Base-by-base conservation (phyloP, 2,797 vertebrate species). In the Acipenser transmontanus region DNA sequence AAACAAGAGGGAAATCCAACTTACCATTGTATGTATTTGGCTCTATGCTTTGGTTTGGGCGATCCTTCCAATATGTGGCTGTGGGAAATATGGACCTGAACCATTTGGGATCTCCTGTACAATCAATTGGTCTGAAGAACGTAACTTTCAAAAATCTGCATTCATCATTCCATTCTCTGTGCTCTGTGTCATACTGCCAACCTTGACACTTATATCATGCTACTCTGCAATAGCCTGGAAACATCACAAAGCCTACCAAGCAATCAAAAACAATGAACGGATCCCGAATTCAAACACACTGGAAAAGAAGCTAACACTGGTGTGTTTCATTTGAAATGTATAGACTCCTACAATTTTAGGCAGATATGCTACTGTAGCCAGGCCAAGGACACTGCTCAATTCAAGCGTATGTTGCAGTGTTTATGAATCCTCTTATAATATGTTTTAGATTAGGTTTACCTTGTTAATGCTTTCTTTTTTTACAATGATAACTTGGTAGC, bases 61-160 rank as follows among this genome's bases (percentile, higher is more conserved):
- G 2, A 4, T 54, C 52, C 52, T 54, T 54, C 52, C 52, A 54
- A 4, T 54, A n/a, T 54, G 52, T 6, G 52, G 52, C 9, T 54
- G 52, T 9, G 52, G 52, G n/a, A 54, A 54, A 54, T 54, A 54
- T 54, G 52, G 52, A 54, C 52, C 52, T 54, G 52, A 54, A n/a
- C 52, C 52, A 9, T 54, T 54, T 54, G 52, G 52, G 8, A 54
- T 54, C 52, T 54, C 52, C 52, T 54, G 52, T n/a, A 9, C 52
- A 9, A 54, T 54, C 52, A 9, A 9, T 9, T 54, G 52, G 52
- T 9, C 52, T 2, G 52, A 9, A n/a, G 7, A 4, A 54, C 52
- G n/a, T n/a, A n/a, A 54, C 8, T 54, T n/a, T 9, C 6, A n/a
- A 9, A 54, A 54, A 7, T 54, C 52, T 2, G 4, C 52, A 54